These are phyloP conservation scores for Vidua macroura DNA, from an alignment of 2,113 vertebrate genomes.

Conservation along the genomic window DNA sequence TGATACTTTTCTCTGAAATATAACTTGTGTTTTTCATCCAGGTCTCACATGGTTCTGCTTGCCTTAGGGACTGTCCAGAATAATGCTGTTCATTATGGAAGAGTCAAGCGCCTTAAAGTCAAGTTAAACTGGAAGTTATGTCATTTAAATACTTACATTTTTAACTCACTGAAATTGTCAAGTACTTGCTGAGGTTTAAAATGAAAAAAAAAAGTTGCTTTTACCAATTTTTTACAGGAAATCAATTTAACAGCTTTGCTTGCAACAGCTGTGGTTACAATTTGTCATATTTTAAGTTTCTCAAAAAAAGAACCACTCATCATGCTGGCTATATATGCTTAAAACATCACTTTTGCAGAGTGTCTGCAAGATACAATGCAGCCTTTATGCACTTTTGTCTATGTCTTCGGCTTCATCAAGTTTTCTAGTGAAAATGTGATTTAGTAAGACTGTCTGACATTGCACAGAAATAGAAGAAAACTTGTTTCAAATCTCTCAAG, in stretches of 20 bases:
- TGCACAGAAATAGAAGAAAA: neutral
- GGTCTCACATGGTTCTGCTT: neutral
- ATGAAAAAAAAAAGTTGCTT: neutral
- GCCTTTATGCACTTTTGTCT: neutral
- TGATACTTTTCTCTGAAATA: neutral
- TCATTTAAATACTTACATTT: neutral
- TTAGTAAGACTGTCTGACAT: neutral
- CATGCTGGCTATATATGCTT: neutral
- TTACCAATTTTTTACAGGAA: neutral
- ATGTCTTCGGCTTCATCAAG: neutral
- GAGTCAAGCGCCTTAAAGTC: neutral
- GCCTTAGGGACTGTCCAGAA: neutral
- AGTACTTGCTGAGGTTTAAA: neutral
- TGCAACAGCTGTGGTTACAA: neutral
- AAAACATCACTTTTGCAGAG: slow-evolving; percentile 20
- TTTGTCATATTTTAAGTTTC: slow-evolving; percentile 21
- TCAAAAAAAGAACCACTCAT: slow-evolving; percentile 62
- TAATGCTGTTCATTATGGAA: neutral
- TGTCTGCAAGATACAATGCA: neutral
- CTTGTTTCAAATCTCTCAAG: neutral
- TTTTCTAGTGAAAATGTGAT: neutral
- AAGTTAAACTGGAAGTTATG: neutral
- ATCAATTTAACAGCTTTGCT: neutral
- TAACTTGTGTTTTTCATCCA: neutral
- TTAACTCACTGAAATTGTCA: neutral